Evolutionary conservation across 2,797 vertebrate species (phyloP), one percentile per base, ranked within the genome.

Genomic region (Babyrousa celebensis): DNA sequence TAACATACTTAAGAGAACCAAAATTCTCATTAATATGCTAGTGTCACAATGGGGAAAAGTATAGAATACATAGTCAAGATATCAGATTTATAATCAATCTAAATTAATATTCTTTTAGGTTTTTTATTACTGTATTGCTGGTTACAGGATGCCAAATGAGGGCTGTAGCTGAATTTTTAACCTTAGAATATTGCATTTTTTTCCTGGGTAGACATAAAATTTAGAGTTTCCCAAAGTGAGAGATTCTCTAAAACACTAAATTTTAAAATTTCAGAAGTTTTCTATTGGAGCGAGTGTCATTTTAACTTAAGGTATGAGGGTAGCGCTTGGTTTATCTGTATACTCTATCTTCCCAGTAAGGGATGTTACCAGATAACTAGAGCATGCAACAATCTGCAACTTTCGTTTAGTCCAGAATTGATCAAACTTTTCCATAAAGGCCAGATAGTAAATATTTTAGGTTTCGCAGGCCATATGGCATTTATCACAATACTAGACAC

Each of bases 11-110:
- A 89, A 25, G 29, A 88, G 14, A 36, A 89, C 6, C 17, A 65
- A 77, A 48, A 5, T 91, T 77, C 29, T 91, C 8, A 83, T 82
- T 85, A 88, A 91, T 86, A 79, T 85, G 32, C 20, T 75, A 92
- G 11, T 85, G 56, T 91, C 17, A 89, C n/a, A 54, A 20, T 83
- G 3, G 15, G 23, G 17, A 94, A 25, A 79, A 77, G 32, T 80
- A 29, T 21, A 85, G 63, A 67, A 67, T 83, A 32, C 36, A 36
- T 2, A 75, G 29, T 43, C 14, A 25, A 75, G 9, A 95, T 40
- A 77, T 29, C 12, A 88, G 62, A 75, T 70, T 80, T 32, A 84
- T 60, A 92, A 75, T 3, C 6, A 52, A 90, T 52, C 95, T 92
- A 87, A 72, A 72, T 84, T 95, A 65, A 85, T 83, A 71, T 96